Evolutionary conservation across 2,113 vertebrate species (phyloP), one percentile per base, ranked within the genome.

Genomic region (Sterrhoptilus dennistouni): DNA sequence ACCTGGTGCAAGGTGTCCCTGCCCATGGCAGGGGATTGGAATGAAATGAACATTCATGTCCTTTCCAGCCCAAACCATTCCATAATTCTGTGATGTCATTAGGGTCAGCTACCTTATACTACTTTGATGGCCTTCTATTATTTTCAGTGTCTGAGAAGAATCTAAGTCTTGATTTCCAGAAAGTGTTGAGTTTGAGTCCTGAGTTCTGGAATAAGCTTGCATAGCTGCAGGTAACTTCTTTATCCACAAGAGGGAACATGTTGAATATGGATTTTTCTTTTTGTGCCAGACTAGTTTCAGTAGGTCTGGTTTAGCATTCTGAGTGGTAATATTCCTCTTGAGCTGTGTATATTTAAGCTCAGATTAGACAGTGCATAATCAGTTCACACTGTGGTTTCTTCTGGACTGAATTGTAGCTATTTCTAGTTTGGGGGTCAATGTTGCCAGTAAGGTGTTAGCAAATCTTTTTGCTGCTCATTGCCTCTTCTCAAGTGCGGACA

Each of bases 181-280:
- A 76, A 18, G 6, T 44, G 19, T 20, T 68, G n/a, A 36, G 19
- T 68, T 44, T 83, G 42, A 63, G 57, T 53, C 31, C 5, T 0
- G 0, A 14, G 7, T 59, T 84, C 54, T 49, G 4, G 0, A 31
- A 5, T 29, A 77, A 50, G 13, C 11, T 69, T 72, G 33, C 31
- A 44, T 27, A 86, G 53, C 74, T 87, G 82, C 63, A 97, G 11
- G 56, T 93, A 60, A 44, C 72, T 35, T 19, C 80, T 95, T 85
- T 95, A 70, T 29, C 97, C 96, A 97, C 94, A 94, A 97, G 97
- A 90, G 96, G 97, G 96, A 94, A 54, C 52, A 78, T 29, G 0
- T 14, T 53, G 66, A 70, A 52, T 12, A 42, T 47, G 31, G 31
- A 11, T 42, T 49, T 63, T 56, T 42, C 17, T 56, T 33, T 83